Percentiles rank a stretch among this genome's conserved stretches.
Evolutionary conservation across 2,797 vertebrate species (phyloP).

Genomic region (Champsocephalus gunnari): DNA sequence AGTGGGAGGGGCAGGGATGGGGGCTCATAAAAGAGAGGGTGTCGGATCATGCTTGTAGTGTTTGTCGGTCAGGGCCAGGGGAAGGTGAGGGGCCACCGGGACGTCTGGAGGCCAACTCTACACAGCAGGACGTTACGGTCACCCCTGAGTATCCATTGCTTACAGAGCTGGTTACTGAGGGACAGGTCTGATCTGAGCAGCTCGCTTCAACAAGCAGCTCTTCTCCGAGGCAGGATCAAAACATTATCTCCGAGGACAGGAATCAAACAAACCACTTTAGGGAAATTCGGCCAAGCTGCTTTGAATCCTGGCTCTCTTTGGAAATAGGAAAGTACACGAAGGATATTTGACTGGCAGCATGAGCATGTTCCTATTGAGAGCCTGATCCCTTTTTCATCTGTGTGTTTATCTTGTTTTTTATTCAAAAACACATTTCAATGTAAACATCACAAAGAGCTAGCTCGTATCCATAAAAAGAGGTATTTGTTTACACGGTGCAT

Average conservation of each 20-base stretch:
- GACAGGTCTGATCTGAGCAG: conserved; percentile 35
- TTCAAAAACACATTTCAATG: conserved; percentile 13
- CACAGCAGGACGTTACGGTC: conserved; percentile 14
- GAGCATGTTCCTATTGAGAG: conserved; percentile 20
- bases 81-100: conserved; percentile 14
- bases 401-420: conserved; percentile 3
- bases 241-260: conserved; percentile 18
- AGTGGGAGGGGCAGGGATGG: conserved; percentile 24
- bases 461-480: neutral
- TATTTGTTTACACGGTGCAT: neutral
- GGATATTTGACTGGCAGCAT: conserved; percentile 20
- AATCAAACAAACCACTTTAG: conserved; percentile 57
- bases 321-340: conserved; percentile 23
- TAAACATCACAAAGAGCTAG: conserved; percentile 9
- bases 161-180: conserved; percentile 31
- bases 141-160: conserved; percentile 18
- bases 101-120: conserved; percentile 41
- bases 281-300: conserved; percentile 57
- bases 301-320: conserved; percentile 55
- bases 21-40: conserved; percentile 59
- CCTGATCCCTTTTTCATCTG: conserved; percentile 16
- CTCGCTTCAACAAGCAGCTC: conserved; percentile 14
- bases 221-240: conserved; percentile 18
- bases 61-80: conserved; percentile 39
- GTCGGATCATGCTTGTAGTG: conserved; percentile 48